phyloP scores from a whole-genome alignment of 2,797 vertebrate genomes.

The Scarus forsteni region DNA sequence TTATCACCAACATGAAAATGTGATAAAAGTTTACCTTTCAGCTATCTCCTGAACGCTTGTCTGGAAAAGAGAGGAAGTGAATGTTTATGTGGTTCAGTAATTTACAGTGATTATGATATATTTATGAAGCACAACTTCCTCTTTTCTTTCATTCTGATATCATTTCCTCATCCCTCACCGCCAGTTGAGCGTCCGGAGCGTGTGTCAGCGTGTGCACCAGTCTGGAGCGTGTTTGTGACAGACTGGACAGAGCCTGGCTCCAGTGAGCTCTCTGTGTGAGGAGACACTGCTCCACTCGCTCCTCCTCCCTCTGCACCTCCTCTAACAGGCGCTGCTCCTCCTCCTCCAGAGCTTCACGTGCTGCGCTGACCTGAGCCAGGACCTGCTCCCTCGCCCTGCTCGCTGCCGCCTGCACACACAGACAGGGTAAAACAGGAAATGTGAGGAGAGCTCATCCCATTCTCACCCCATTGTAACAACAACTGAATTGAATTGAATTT shows the following conservation, averaged over 20 bases:
- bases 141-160: not conserved
- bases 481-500: too few species aligned
- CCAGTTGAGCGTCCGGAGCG: slow-evolving; percentile 85
- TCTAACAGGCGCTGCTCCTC: slow-evolving; percentile 94
- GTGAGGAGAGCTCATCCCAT: too few species aligned
- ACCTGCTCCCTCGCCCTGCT: slow-evolving; percentile 86
- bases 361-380: slow-evolving; percentile 87
- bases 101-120: slow-evolving; percentile 16
- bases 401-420: slow-evolving; percentile 79
- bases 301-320: slow-evolving; percentile 90
- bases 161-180: slow-evolving; percentile 81
- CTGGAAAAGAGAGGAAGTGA: slow-evolving; percentile 76
- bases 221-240: slow-evolving; percentile 85
- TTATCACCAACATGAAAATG: not conserved
- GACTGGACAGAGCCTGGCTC: slow-evolving; percentile 86
- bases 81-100: slow-evolving; percentile 6
- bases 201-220: slow-evolving; percentile 91
- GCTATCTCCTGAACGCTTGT: slow-evolving; percentile 86
- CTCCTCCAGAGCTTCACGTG: slow-evolving; percentile 88
- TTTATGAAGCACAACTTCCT: slow-evolving; percentile 13
- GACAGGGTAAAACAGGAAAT: not conserved
- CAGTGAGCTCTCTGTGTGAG: slow-evolving; percentile 93
- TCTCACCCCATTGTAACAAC: too few species aligned
- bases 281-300: slow-evolving; percentile 92
- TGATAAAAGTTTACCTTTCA: slow-evolving; percentile 85